These are phyloP conservation scores for Saturnia japonica DNA, from an alignment of 2,888 invertebrate genomes.

Conservation along the genomic window DNA sequence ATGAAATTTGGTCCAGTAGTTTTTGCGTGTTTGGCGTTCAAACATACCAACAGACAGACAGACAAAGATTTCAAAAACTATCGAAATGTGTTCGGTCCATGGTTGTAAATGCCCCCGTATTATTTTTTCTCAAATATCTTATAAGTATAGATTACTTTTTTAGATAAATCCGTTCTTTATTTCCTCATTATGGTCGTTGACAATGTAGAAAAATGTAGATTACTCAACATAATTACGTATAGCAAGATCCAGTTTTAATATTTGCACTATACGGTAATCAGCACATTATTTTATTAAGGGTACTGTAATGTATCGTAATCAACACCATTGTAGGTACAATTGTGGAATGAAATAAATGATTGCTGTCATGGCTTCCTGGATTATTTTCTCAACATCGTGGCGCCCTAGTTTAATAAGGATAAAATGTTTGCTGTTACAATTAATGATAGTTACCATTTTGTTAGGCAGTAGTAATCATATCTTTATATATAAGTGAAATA, in stretches of 20 bases:
- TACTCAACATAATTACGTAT: background rate
- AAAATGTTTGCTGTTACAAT: constrained; percentile 33
- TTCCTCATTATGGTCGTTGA: too few species aligned
- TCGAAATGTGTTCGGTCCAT: too few species aligned
- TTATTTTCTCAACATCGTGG: constrained; percentile 24
- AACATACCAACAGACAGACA: too few species aligned
- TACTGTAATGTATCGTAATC: constrained; percentile 8
- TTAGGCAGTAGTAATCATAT: background rate
- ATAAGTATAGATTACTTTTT: too few species aligned
- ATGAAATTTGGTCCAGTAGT: too few species aligned
- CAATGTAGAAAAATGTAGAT: too few species aligned
- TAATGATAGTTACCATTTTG: constrained; percentile 11
- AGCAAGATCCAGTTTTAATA: background rate
- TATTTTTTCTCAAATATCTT: too few species aligned
- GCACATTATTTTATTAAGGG: background rate
- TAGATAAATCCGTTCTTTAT: too few species aligned
- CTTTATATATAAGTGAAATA: background rate
- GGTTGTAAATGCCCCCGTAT: too few species aligned
- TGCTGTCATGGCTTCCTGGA: constrained; percentile 29
- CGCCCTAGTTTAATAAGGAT: constrained; percentile 37
- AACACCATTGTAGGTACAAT: constrained; percentile 11
- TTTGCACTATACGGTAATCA: background rate
- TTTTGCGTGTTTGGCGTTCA: too few species aligned
- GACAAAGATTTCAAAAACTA: too few species aligned
- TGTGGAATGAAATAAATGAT: constrained; percentile 39